Evolutionary conservation across 2,797 vertebrate species (phyloP).

Genomic region (Ceyx erithaca): DNA sequence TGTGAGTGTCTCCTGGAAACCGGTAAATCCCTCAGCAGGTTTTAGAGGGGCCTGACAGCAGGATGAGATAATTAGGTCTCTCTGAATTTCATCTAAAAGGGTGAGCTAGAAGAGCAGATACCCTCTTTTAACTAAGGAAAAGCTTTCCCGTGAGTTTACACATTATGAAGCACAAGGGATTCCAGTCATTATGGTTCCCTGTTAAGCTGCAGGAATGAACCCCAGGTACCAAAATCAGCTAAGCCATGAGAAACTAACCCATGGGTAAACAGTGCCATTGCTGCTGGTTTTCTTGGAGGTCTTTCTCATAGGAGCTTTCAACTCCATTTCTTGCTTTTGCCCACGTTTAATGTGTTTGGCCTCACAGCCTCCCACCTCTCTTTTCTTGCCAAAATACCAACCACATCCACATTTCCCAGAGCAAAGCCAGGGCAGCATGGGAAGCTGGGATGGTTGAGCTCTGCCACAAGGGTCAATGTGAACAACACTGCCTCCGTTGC

Average conservation of each 20-base stretch:
- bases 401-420: fast-evolving
- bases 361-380: neutral
- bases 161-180: neutral
- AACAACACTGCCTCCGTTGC: neutral
- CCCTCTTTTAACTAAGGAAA: neutral
- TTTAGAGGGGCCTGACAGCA: slow-evolving; percentile 7
- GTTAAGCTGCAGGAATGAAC: neutral
- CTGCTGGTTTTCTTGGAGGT: neutral
- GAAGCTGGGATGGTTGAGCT: neutral
- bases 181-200: neutral
- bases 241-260: neutral
- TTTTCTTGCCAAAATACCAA: neutral
- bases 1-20: slow-evolving; percentile 14
- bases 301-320: neutral
- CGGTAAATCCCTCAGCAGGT: neutral
- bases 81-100: neutral
- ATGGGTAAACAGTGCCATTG: fast-evolving
- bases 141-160: neutral
- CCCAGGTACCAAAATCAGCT: neutral
- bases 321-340: neutral
- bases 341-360: neutral
- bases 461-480: fast-evolving
- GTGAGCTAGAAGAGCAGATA: neutral
- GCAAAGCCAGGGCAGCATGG: neutral
- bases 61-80: slow-evolving; percentile 18